Conservation (phyloP, 2,113 vertebrate species). For the Phasianus colchicus region DNA sequence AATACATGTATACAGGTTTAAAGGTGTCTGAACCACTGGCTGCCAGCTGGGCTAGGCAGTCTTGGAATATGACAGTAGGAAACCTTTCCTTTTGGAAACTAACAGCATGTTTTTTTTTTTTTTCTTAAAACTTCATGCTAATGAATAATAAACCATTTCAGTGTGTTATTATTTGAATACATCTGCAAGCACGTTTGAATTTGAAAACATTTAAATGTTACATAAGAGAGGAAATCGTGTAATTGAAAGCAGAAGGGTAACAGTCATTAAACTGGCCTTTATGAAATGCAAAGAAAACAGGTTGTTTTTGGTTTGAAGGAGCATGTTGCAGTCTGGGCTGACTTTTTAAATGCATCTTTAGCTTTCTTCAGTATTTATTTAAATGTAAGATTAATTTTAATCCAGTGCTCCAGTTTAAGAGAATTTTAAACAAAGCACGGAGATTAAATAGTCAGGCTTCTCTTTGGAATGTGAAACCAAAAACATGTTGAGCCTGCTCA, state of each 20-base stretch:
- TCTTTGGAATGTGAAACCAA: conserved; percentile 42
- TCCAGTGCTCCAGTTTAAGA: conserved; percentile 29
- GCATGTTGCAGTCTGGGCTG: background rate
- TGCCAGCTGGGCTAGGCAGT: background rate
- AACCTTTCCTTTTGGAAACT: background rate
- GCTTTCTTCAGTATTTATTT: conserved; percentile 25
- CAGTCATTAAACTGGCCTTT: background rate
- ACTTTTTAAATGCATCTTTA: background rate
- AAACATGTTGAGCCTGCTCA: background rate
- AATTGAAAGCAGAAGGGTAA: background rate
- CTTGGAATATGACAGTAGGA: background rate
- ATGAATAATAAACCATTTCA: background rate
- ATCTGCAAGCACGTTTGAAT: background rate
- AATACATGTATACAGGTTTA: background rate
- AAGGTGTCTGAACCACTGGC: background rate
- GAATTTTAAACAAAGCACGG: conserved; percentile 27
- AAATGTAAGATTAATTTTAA: conserved; percentile 14
- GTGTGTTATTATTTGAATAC: background rate
- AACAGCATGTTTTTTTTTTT: background rate
- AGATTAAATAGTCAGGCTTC: conserved; percentile 8
- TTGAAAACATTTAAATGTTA: background rate
- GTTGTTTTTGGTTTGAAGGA: background rate
- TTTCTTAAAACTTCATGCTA: background rate
- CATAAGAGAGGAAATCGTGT: background rate
- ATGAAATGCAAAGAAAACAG: background rate